Conservation (phyloP, 2,797 vertebrate species). For the Taenioides sp. region DNA sequence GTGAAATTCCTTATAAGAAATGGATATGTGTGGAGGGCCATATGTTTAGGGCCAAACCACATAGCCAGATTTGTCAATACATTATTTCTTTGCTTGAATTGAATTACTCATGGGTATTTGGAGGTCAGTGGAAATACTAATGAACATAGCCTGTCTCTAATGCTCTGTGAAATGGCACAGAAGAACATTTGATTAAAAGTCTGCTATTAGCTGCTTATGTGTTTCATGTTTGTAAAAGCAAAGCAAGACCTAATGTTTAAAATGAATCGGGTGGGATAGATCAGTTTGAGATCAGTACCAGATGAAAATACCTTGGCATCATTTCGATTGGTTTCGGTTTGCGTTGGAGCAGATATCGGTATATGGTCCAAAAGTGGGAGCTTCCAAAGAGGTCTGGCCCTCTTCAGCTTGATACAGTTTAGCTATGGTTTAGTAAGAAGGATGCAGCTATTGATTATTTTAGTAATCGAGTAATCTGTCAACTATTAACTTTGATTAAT, state of each 20-base stretch:
- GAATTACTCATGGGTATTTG: conserved; percentile 36
- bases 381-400: too few relatives aligned
- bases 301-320: neutral
- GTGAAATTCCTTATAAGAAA: conserved; percentile 1
- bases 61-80: conserved; percentile 18
- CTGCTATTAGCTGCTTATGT: conserved; percentile 16
- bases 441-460: too few relatives aligned
- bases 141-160: conserved; percentile 24
- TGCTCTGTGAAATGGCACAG: conserved; percentile 26
- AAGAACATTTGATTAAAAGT: conserved; percentile 32
- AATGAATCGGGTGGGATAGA: neutral
- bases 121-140: conserved; percentile 36
- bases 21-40: conserved; percentile 28
- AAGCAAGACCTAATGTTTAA: conserved; percentile 37
- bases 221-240: conserved; percentile 18
- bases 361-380: too few relatives aligned
- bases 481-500: too few relatives aligned
- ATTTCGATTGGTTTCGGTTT: too few relatives aligned
- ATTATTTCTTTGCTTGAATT: conserved; percentile 48
- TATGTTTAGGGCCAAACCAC: conserved; percentile 1
- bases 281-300: neutral
- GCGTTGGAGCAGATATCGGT: too few relatives aligned
- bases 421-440: too few relatives aligned
- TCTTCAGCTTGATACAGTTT: too few relatives aligned
- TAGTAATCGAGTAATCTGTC: too few relatives aligned